A percentile compares a stretch with the other conserved stretches of the same genome.
Evolutionary conservation across 2,797 vertebrate species (phyloP).

Genomic region (Oreonectes daqikongensis): DNA sequence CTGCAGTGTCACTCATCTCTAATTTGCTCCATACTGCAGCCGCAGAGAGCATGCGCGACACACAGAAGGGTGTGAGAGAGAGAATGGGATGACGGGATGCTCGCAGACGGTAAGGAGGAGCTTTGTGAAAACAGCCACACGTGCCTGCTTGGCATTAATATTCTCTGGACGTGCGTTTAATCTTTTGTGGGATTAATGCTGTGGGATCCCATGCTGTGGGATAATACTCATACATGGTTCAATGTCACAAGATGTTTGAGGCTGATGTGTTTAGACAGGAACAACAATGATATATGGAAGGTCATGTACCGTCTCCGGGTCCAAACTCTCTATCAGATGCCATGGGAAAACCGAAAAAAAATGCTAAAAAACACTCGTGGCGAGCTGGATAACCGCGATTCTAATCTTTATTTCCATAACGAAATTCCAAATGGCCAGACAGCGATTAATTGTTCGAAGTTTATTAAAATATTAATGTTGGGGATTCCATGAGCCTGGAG

Average conservation of each 20-base stretch:
- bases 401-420: no score
- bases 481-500: no score
- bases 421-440: no score
- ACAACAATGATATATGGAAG: not conserved
- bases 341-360: no score
- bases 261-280: not conserved
- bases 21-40: constrained; percentile 58
- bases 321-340: no score
- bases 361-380: no score
- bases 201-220: not conserved
- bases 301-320: no score
- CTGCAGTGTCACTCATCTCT: constrained; percentile 70
- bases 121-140: constrained; percentile 28
- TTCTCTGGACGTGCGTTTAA: not conserved
- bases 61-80: constrained; percentile 5
- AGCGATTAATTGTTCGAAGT: no score
- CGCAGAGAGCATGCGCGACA: constrained; percentile 55
- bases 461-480: no score
- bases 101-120: constrained; percentile 27
- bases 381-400: no score
- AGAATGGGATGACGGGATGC: constrained; percentile 27
- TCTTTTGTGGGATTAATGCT: no score
- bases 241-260: not conserved
- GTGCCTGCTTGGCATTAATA: constrained; percentile 22
- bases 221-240: not conserved